Percentiles rank a stretch among this genome's conserved stretches.
Evolutionary conservation across 2,113 vertebrate species (phyloP).

Genomic region (Ibidorhyncha struthersii): DNA sequence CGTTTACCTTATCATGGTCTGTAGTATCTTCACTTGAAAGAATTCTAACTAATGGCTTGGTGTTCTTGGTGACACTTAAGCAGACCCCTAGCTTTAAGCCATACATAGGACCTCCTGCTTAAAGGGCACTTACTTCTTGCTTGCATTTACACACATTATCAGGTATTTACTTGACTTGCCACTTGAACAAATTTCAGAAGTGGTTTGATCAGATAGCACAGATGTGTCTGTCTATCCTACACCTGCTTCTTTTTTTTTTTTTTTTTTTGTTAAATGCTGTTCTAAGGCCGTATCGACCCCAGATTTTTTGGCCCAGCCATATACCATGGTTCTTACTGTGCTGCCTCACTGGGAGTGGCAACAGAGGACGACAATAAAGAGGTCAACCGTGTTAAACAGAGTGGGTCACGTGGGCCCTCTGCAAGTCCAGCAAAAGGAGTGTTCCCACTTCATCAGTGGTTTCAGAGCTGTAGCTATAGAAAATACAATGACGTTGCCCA

Average conservation of each 20-base stretch:
- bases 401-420: neutral
- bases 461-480: neutral
- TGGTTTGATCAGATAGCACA: neutral
- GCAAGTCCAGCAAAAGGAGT: neutral
- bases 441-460: neutral
- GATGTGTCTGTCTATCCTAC: neutral
- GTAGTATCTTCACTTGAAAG: neutral
- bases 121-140: neutral
- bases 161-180: neutral
- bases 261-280: neutral
- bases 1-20: neutral
- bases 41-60: neutral
- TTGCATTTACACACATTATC: neutral
- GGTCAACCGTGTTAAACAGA: neutral
- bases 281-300: neutral
- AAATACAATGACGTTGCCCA: neutral
- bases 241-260: neutral
- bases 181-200: neutral
- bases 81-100: neutral
- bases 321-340: neutral
- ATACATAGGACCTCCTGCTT: neutral
- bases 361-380: neutral
- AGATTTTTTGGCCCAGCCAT: neutral
- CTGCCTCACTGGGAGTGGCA: neutral
- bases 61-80: neutral